These are phyloP conservation scores for Oxytorus armatus DNA, from an alignment of 2,888 invertebrate genomes.

Conservation along the genomic window DNA sequence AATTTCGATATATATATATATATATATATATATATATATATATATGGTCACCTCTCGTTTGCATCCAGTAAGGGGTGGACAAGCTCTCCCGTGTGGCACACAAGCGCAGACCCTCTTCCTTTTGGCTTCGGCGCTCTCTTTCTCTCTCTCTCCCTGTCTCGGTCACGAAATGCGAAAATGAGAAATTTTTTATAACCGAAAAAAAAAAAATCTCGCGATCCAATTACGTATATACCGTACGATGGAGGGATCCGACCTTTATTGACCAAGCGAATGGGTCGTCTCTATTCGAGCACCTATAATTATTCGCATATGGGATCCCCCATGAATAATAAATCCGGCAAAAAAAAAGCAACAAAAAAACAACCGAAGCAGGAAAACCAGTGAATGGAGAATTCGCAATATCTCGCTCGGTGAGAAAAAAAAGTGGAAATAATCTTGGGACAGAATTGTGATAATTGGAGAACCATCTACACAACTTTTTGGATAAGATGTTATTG, in stretches of 20 bases:
- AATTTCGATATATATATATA: too few species aligned
- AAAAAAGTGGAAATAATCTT: not conserved
- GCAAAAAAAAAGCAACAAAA: constrained; percentile 12
- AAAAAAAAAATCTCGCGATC: constrained; percentile 45
- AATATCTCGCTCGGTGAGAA: not conserved
- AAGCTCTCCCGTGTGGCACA: constrained; percentile 23
- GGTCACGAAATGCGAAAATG: constrained; percentile 51
- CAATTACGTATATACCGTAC: constrained; percentile 40
- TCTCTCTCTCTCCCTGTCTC: constrained; percentile 29
- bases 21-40: too few species aligned
- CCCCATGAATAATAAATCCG: constrained; percentile 39
- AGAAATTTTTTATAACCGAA: constrained; percentile 50
- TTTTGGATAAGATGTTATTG: too few species aligned
- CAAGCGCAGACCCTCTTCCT: constrained; percentile 6
- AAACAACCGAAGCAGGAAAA: not conserved
- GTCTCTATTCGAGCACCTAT: constrained; percentile 12
- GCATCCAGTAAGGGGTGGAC: constrained; percentile 37
- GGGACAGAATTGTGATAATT: not conserved
- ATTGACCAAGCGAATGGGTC: constrained; percentile 21
- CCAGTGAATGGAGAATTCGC: constrained; percentile 24
- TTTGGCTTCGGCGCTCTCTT: constrained; percentile 24
- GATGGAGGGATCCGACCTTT: constrained; percentile 11
- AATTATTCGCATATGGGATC: constrained; percentile 38
- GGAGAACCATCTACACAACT: not conserved
- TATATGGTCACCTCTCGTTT: constrained; percentile 11